Evolutionary conservation across 2,113 vertebrate species (phyloP).

Genomic region (Xyliphius kryptos): DNA sequence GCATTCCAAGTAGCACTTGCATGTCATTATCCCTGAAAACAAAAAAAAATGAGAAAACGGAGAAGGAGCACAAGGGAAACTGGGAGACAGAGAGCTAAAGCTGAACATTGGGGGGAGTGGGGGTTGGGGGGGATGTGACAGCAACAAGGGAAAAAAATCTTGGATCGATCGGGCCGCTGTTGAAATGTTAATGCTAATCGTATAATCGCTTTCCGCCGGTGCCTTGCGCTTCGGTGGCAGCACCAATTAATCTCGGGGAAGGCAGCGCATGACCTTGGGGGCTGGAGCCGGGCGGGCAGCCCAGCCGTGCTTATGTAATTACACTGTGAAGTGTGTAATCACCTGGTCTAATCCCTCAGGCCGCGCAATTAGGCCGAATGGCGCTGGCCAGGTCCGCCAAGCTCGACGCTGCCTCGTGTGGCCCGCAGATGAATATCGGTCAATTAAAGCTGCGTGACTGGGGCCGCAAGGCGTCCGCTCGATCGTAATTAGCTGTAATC

Average conservation of each 20-base stretch:
- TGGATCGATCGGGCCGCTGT: conserved; percentile 76
- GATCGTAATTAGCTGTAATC: conserved; percentile 95
- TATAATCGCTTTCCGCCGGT: conserved; percentile 76
- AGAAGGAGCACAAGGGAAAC: conserved; percentile 21
- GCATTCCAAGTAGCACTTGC: conserved; percentile 66
- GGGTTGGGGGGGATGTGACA: background rate
- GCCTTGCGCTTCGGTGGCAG: conserved; percentile 81
- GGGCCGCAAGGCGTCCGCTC: conserved; percentile 79
- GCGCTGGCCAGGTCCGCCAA: conserved; percentile 67
- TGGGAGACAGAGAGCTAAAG: conserved; percentile 23
- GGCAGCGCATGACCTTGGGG: conserved; percentile 82
- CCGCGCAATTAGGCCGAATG: conserved; percentile 86
- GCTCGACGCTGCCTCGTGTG: conserved; percentile 65
- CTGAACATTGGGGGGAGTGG: conserved; percentile 48
- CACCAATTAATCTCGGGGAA: conserved; percentile 98
- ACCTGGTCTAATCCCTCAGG: conserved; percentile 86
- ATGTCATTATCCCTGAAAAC: conserved; percentile 53
- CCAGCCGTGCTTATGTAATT: conserved; percentile 96
- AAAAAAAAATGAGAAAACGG: conserved; percentile 9
- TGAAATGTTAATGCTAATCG: conserved; percentile 95
- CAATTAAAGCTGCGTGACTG: conserved; percentile 83
- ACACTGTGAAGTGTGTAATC: conserved; percentile 90
- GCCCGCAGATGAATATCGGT: conserved; percentile 84
- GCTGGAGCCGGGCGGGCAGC: conserved; percentile 75
- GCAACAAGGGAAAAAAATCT: conserved; percentile 39